Evolutionary conservation across 2,888 invertebrate genomes (phyloP).

Genomic region (Eucera pruinosa): DNA sequence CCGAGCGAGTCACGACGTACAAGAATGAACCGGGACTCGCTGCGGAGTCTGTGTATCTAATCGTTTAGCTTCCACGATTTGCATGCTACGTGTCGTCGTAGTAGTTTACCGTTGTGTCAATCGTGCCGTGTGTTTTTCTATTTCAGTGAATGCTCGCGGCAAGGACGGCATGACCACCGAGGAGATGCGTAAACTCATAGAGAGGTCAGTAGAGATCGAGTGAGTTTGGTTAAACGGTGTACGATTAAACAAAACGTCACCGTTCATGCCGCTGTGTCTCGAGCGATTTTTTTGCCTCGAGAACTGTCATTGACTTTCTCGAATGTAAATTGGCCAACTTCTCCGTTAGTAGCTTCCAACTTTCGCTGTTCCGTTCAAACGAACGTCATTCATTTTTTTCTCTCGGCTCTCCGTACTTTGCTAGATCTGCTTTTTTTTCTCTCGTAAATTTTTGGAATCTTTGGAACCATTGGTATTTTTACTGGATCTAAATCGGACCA

Average conservation of each 20-base stretch:
- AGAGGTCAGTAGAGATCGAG: slow-evolving; percentile 91
- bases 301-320: slow-evolving; percentile 51
- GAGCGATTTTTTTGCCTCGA: slow-evolving; percentile 63
- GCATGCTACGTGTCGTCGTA: slow-evolving; percentile 80
- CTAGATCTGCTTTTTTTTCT: slow-evolving; percentile 36
- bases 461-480: slow-evolving; percentile 23
- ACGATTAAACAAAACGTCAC: slow-evolving; percentile 52
- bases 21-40: slow-evolving; percentile 68
- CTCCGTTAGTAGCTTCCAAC: slow-evolving; percentile 40
- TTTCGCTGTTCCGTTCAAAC: slow-evolving; percentile 16
- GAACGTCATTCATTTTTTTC: slow-evolving; percentile 13
- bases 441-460: slow-evolving; percentile 9
- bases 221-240: slow-evolving; percentile 69
- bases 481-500: neutral
- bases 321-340: slow-evolving; percentile 43
- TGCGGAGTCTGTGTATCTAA: slow-evolving; percentile 67
- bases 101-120: slow-evolving; percentile 86
- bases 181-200: slow-evolving; percentile 98
- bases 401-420: slow-evolving; percentile 35
- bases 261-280: slow-evolving; percentile 71
- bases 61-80: slow-evolving; percentile 69
- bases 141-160: slow-evolving; percentile 88
- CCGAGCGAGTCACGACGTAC: slow-evolving; percentile 64
- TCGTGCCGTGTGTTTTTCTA: slow-evolving; percentile 86
- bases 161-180: slow-evolving; percentile 98